A percentile compares a stretch with the other conserved stretches of the same genome.
phyloP scores from a whole-genome alignment of 2,113 vertebrate species.

The Nanorana parkeri region DNA sequence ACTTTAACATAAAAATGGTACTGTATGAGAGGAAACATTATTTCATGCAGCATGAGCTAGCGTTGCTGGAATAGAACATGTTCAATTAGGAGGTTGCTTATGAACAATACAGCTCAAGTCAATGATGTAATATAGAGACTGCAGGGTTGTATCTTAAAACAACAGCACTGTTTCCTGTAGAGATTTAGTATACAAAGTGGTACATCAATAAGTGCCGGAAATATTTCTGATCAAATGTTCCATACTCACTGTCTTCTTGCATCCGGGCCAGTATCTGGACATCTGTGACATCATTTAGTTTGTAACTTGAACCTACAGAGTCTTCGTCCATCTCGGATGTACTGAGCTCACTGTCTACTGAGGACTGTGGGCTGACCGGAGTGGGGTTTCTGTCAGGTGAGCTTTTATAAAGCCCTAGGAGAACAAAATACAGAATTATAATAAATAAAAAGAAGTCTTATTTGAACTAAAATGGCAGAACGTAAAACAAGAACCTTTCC shows the following conservation, averaged over 20 bases:
- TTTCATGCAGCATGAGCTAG: no score
- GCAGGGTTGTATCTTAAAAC: no score
- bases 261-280: constrained; percentile 97
- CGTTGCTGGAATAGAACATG: no score
- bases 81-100: no score
- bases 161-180: no score
- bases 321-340: constrained; percentile 98
- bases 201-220: neutral
- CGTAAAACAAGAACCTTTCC: no score
- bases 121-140: no score
- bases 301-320: constrained; percentile 96
- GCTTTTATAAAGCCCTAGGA: constrained; percentile 84
- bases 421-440: constrained; percentile 35
- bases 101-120: no score
- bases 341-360: constrained; percentile 97
- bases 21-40: no score
- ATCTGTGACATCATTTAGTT: constrained; percentile 96
- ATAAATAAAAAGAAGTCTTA: neutral
- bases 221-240: neutral
- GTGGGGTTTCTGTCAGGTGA: constrained; percentile 87
- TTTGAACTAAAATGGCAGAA: no score
- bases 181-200: no score
- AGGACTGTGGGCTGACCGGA: constrained; percentile 93
- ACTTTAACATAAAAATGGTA: no score
- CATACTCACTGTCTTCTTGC: constrained; percentile 96